These are phyloP conservation scores for Microtus montanus DNA, from an alignment of 2,113 vertebrate genomes.

Conservation along the genomic window DNA sequence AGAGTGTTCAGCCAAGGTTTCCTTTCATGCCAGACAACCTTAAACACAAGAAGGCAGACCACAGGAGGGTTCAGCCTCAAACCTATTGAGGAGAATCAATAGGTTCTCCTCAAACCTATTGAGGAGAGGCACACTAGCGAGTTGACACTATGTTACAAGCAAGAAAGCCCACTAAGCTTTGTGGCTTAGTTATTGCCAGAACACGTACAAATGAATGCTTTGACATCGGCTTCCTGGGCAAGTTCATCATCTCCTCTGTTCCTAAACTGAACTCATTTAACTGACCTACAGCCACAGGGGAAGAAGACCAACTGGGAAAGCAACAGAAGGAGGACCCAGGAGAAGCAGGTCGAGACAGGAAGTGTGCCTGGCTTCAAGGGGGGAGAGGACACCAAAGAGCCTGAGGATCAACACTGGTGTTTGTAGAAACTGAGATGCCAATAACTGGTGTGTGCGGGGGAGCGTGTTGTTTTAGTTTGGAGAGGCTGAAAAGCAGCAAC, in stretches of 20 bases:
- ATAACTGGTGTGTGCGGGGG: not conserved
- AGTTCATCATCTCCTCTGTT: not conserved
- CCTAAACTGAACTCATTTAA: not conserved
- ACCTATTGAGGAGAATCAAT: not conserved
- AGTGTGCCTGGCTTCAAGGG: not conserved
- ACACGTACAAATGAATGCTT: rapidly evolving
- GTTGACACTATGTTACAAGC: not conserved
- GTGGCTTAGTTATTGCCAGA: not conserved
- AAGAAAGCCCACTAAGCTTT: not conserved
- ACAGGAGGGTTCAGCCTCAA: not conserved
- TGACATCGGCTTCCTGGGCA: not conserved
- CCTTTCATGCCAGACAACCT: not conserved
- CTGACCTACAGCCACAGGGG: not conserved
- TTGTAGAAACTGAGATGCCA: not conserved
- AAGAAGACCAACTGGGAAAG: not conserved
- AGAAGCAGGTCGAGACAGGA: not conserved
- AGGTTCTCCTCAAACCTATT: not conserved
- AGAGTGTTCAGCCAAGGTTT: not conserved
- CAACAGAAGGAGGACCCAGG: not conserved
- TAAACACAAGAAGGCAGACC: not conserved
- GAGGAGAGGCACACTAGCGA: not conserved
- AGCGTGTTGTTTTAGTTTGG: not conserved
- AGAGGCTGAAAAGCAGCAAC: not conserved
- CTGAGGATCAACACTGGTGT: not conserved
- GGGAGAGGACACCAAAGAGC: not conserved